Base-by-base conservation (phyloP, 2,888 invertebrate genomes). In the Thymelicus lineola region DNA sequence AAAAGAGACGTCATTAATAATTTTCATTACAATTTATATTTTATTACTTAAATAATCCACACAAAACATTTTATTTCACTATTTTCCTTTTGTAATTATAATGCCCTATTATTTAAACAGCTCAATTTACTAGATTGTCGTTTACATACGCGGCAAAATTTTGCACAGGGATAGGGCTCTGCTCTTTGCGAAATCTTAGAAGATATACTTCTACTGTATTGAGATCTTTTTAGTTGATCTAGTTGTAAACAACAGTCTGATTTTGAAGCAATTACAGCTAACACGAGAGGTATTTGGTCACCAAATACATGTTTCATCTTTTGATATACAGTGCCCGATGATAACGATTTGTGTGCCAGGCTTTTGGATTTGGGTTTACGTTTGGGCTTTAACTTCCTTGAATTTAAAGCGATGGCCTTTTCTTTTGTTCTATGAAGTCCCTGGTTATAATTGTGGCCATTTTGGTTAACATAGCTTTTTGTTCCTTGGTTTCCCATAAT, bases 91-190 rank as follows among this genome's bases (percentile, higher is more conserved):
- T 12, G 9, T 12, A 42, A 10, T 42, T 9, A 42, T 42, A 14
- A 28, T 6, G 15, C 35, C 28, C 9, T 17, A 9, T 46, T 45
- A n/a, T 15, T 57, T 28, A 12, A 50, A 14, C 38, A 45, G 36
- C 12, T 66, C 17, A 58, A 48, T 36, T 48, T 17, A 48, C 20
- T 20, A 28, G 48, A 14, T 45, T 67, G 60, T 72, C 76, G 77
- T 66, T 76, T 71, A 72, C 84, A 84, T 64, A 79, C 77, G 57
- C 70, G 75, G 77, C 84, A 86, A 66, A 74, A 84, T 45, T 76
- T 72, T 7, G 78, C 74, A 77, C 83, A 85, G 14, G 84, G 79
- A 75, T 76, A 80, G 4, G 77, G 75, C 64, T 73, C 72, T 7
- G 76, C 69, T 71, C 71, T 76, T 68, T 73, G 75, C 72, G 75